Conservation (phyloP, 1,140 invertebrate genomes). For the Eriosoma lanigerum region DNA sequence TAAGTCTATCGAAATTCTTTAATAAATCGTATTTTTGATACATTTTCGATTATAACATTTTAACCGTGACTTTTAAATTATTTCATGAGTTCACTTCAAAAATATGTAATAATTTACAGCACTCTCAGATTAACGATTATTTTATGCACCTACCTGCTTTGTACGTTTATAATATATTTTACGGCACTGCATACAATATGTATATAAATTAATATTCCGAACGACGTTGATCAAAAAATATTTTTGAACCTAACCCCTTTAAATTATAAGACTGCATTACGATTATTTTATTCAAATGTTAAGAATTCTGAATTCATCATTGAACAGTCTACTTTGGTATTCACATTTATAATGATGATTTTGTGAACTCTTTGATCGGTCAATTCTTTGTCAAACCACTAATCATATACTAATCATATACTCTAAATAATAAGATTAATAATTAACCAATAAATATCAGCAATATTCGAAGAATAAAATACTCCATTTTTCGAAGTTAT, state of each 20-base stretch:
- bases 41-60: background rate
- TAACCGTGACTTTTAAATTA: constrained; percentile 1
- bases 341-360: background rate
- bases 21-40: background rate
- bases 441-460: too few species aligned
- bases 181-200: background rate
- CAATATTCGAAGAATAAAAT: too few species aligned
- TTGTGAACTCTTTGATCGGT: too few species aligned
- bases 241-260: constrained; percentile 20
- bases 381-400: too few species aligned
- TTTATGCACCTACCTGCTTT: constrained; percentile 23
- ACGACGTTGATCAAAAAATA: constrained; percentile 16
- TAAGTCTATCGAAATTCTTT: background rate
- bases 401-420: too few species aligned
- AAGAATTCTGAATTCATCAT: too few species aligned
- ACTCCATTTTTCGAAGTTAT: too few species aligned
- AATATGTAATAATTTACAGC: constrained; percentile 21
- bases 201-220: constrained; percentile 17
- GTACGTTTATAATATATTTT: too few species aligned
- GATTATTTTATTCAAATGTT: constrained; percentile 20
- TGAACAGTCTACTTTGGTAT: constrained; percentile 13
- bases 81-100: background rate
- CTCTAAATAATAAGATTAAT: too few species aligned
- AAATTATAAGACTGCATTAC: constrained; percentile 10
- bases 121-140: constrained; percentile 17